These are phyloP conservation scores for Stichopus horrens DNA, from an alignment of 53 echinoderm and acorn worm genomes.

Conservation along the genomic window DNA sequence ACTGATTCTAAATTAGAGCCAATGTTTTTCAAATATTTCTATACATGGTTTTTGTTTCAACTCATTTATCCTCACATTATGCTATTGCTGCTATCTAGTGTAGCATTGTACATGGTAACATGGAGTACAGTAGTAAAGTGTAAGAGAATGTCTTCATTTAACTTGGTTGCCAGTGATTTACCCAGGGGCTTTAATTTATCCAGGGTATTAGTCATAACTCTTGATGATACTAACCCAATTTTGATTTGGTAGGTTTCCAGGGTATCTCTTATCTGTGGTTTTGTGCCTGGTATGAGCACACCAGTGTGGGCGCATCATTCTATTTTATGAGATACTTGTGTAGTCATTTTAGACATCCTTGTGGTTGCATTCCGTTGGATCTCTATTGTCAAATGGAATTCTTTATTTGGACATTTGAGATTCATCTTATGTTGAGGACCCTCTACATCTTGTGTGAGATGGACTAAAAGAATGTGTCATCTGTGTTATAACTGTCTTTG, in stretches of 20 bases:
- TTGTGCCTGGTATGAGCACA: constrained; percentile 2
- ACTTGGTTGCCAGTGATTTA: not conserved
- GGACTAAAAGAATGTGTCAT: too few species aligned
- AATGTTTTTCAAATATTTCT: too few species aligned
- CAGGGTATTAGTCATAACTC: constrained; percentile 24
- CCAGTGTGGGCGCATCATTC: constrained; percentile 4
- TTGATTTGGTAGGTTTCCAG: constrained; percentile 19
- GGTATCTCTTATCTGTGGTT: constrained; percentile 26
- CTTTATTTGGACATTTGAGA: not conserved
- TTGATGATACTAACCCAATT: constrained; percentile 28
- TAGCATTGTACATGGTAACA: too few species aligned
- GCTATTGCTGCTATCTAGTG: too few species aligned
- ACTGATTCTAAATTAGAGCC: too few species aligned
- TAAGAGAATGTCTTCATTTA: too few species aligned
- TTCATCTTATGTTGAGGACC: not conserved
- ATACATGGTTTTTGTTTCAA: too few species aligned
- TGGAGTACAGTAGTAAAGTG: too few species aligned
- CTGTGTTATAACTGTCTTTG: too few species aligned
- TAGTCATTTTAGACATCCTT: not conserved
- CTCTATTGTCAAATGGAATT: not conserved
- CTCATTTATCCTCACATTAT: too few species aligned
- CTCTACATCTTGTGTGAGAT: not conserved
- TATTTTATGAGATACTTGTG: not conserved
- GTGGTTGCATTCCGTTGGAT: not conserved
- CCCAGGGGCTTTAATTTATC: constrained; percentile 22